phyloP scores from a whole-genome alignment of 2,113 vertebrate genomes.

The Rhabdomys dilectus region DNA sequence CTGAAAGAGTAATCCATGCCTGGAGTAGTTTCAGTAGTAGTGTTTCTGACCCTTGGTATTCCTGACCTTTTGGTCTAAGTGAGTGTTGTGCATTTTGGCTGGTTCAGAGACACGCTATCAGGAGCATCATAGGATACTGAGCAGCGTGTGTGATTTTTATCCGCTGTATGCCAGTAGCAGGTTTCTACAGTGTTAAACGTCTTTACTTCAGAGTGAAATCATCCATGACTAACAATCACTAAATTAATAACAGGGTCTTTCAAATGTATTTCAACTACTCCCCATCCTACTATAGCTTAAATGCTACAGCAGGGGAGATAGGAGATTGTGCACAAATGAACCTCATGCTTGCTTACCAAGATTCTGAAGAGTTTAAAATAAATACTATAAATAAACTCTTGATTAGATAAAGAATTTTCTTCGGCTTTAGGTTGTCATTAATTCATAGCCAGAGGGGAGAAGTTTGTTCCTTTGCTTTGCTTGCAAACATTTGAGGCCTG shows the following conservation, averaged over 20 bases:
- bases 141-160: background rate
- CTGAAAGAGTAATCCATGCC: background rate
- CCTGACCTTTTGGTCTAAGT: background rate
- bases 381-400: slow-evolving; percentile 50
- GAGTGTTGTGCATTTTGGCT: background rate
- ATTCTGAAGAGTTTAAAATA: slow-evolving; percentile 75
- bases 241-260: background rate
- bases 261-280: slow-evolving; percentile 40
- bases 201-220: background rate
- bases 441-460: slow-evolving; percentile 56
- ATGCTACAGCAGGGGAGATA: background rate
- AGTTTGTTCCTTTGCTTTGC: slow-evolving; percentile 65
- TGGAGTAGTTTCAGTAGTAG: background rate
- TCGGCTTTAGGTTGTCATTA: slow-evolving; percentile 78
- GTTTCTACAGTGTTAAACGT: background rate
- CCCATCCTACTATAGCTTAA: slow-evolving; percentile 8
- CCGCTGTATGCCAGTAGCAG: background rate
- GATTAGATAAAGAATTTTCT: slow-evolving; percentile 11
- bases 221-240: background rate
- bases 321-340: background rate
- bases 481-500: slow-evolving; percentile 70
- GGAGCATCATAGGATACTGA: background rate
- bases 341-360: background rate
- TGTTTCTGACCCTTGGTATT: background rate
- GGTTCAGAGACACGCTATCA: accelerated